Percentiles rank a stretch among this genome's conserved stretches.
Conservation (phyloP, 2,113 vertebrate species). For the Zootoca vivipara region DNA sequence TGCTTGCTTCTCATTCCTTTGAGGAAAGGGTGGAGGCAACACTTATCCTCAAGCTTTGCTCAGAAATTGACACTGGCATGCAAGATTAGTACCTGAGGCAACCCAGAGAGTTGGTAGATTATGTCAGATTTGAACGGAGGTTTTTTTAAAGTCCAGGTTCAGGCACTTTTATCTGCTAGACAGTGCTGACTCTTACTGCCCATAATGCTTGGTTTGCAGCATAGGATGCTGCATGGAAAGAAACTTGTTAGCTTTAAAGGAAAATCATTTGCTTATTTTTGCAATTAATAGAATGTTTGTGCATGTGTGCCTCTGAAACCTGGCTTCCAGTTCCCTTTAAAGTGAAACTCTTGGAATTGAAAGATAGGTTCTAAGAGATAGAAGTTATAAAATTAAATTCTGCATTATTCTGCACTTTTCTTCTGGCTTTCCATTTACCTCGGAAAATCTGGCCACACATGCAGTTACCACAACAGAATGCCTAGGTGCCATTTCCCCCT, state of each 20-base stretch:
- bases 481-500: no score
- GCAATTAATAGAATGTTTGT: background rate
- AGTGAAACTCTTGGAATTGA: background rate
- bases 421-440: background rate
- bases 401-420: background rate
- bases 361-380: background rate
- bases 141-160: no score
- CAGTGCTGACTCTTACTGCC: background rate
- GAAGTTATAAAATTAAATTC: background rate
- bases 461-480: no score
- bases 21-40: background rate
- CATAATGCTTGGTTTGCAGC: background rate
- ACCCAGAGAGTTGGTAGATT: no score
- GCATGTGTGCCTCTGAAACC: background rate
- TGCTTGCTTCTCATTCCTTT: background rate
- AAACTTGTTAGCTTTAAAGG: background rate
- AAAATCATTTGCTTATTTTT: background rate
- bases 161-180: background rate
- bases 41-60: background rate
- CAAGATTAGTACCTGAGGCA: background rate
- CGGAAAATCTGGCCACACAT: background rate
- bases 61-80: background rate
- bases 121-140: no score
- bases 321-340: background rate
- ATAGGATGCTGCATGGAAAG: background rate